Conservation (phyloP, 2,113 vertebrate species). For the Tragelaphus imberbis region DNA sequence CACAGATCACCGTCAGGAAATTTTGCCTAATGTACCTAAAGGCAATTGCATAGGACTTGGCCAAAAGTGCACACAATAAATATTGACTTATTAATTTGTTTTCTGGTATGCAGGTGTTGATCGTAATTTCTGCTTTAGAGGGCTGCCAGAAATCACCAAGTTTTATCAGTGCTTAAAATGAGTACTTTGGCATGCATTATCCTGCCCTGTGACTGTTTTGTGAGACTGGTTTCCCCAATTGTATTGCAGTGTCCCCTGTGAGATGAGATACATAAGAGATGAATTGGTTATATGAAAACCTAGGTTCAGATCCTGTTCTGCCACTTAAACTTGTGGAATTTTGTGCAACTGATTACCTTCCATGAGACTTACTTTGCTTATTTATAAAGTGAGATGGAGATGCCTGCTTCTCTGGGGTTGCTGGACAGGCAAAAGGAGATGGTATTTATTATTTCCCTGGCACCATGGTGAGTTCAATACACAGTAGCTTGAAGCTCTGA, state of each 20-base stretch:
- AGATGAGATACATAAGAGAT: background rate
- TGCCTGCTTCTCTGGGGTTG: background rate
- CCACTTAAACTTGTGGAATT: background rate
- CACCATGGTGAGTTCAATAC: background rate
- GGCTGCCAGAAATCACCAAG: background rate
- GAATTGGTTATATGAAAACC: background rate
- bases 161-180: background rate
- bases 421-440: background rate
- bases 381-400: background rate
- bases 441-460: background rate
- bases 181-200: background rate
- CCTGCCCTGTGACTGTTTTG: background rate
- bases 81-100: background rate
- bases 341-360: background rate
- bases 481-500: background rate
- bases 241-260: background rate
- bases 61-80: background rate
- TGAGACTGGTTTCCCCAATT: background rate
- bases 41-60: background rate
- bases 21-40: background rate
- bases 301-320: background rate
- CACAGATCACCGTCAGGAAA: background rate
- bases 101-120: background rate
- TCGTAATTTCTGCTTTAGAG: background rate
- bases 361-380: background rate